Evolutionary conservation across 2,888 invertebrate genomes (phyloP).

Genomic region (Athripsodes cinereus): DNA sequence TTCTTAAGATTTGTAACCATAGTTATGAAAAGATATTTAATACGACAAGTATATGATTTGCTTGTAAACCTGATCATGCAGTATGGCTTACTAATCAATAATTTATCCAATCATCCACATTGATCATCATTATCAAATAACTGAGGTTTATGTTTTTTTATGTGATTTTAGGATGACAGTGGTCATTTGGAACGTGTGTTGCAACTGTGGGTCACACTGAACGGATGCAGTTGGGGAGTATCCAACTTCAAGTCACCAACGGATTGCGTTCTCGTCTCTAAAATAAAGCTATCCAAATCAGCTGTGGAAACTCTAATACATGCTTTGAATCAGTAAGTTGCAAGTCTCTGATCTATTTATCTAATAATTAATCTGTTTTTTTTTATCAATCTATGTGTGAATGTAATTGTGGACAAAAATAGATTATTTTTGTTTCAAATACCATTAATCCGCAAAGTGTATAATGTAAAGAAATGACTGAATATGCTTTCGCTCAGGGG

Average conservation of each 20-base stretch:
- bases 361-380: neutral
- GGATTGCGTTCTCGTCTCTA: slow-evolving; percentile 39
- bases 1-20: no score
- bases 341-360: neutral
- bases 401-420: no score
- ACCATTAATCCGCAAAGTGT: no score
- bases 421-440: no score
- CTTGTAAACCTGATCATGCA: no score
- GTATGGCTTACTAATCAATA: no score
- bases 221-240: slow-evolving; percentile 53
- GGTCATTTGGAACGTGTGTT: slow-evolving; percentile 77
- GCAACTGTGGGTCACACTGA: slow-evolving; percentile 81
- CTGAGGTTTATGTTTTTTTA: no score
- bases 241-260: slow-evolving; percentile 36
- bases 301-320: slow-evolving; percentile 30
- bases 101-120: no score
- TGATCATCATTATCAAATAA: no score
- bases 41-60: no score
- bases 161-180: slow-evolving; percentile 59
- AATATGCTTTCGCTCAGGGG: slow-evolving; percentile 19
- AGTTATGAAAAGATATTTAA: no score
- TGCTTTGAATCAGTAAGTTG: slow-evolving; percentile 20
- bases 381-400: neutral
- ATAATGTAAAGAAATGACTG: neutral
- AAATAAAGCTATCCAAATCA: slow-evolving; percentile 44